Evolutionary conservation across 2,888 invertebrate species (phyloP).

Genomic region (Lochmaea capreae): DNA sequence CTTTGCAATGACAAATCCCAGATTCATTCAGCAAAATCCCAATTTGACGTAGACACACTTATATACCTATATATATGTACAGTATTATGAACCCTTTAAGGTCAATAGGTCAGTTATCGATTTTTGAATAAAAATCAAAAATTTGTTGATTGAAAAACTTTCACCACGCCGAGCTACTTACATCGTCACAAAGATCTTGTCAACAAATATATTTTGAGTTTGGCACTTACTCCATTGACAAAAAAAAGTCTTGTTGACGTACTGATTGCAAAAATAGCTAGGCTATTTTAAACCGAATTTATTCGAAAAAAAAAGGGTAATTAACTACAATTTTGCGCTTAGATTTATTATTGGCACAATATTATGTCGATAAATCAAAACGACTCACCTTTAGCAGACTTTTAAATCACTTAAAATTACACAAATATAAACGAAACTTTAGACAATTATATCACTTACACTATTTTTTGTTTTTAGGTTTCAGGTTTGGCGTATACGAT

Average conservation of each 20-base stretch:
- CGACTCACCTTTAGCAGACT: not conserved
- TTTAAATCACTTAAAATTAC: not conserved
- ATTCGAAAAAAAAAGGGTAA: not conserved
- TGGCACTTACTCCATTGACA: constrained; percentile 13
- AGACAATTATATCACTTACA: not conserved
- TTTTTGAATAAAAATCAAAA: constrained; percentile 19
- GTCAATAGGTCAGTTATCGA: constrained; percentile 48
- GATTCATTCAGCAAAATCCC: constrained; percentile 16
- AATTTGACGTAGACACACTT: not conserved
- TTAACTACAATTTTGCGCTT: not conserved
- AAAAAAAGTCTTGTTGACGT: constrained; percentile 18
- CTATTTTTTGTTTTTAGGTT: not conserved
- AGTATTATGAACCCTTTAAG: constrained; percentile 37
- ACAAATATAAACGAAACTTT: not conserved
- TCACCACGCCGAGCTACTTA: not conserved
- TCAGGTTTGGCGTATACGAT: constrained; percentile 19
- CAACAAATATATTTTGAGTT: constrained; percentile 23
- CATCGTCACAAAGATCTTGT: constrained; percentile 11
- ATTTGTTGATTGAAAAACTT: constrained; percentile 2
- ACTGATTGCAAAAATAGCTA: constrained; percentile 12
- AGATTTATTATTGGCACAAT: not conserved
- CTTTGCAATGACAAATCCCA: not conserved
- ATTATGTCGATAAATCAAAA: not conserved
- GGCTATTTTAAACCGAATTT: constrained; percentile 19
- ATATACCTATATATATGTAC: constrained; percentile 17